Percentiles rank a stretch among this genome's conserved stretches.
These are phyloP conservation scores for Tiliacea aurago DNA, from an alignment of 2,888 invertebrate genomes.

Conservation along the genomic window DNA sequence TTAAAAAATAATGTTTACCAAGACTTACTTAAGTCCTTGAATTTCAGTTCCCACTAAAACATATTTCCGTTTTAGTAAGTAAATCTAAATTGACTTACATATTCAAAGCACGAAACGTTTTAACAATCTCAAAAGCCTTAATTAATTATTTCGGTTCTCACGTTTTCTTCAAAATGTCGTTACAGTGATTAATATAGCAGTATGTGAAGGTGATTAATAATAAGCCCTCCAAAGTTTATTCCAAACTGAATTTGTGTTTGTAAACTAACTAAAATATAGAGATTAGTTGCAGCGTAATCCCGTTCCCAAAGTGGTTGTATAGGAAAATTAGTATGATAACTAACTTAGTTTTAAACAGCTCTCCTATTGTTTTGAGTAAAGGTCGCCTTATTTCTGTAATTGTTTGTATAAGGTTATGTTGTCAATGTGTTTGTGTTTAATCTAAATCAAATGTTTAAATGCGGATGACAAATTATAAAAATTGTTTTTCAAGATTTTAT, in stretches of 20 bases:
- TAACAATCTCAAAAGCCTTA: conserved; percentile 36
- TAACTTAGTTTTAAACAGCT: conserved; percentile 69
- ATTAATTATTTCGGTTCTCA: conserved; percentile 36
- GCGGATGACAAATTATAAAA: too few species aligned
- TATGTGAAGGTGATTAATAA: conserved; percentile 47
- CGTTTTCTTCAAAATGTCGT: conserved; percentile 39
- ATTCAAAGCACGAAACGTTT: conserved; percentile 43
- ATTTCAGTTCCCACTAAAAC: conserved; percentile 12
- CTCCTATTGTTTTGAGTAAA: conserved; percentile 59
- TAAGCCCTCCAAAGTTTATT: conserved; percentile 44
- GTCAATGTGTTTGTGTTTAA: too few species aligned
- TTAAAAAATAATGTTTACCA: not conserved
- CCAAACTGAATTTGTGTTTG: conserved; percentile 70
- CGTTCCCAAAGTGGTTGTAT: conserved; percentile 70
- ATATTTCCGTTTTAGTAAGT: conserved; percentile 21
- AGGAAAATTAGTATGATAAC: conserved; percentile 74
- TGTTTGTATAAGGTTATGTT: conserved; percentile 23
- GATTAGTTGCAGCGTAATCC: conserved; percentile 69
- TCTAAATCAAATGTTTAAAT: too few species aligned
- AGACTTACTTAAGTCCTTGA: not conserved
- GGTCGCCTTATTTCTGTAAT: conserved; percentile 47
- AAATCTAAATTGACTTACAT: conserved; percentile 16
- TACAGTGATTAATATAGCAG: conserved; percentile 33
- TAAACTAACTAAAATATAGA: conserved; percentile 70
- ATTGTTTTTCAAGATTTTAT: too few species aligned